phyloP scores from a whole-genome alignment of 1,140 invertebrate species.

The Oncopodura yosiiana region DNA sequence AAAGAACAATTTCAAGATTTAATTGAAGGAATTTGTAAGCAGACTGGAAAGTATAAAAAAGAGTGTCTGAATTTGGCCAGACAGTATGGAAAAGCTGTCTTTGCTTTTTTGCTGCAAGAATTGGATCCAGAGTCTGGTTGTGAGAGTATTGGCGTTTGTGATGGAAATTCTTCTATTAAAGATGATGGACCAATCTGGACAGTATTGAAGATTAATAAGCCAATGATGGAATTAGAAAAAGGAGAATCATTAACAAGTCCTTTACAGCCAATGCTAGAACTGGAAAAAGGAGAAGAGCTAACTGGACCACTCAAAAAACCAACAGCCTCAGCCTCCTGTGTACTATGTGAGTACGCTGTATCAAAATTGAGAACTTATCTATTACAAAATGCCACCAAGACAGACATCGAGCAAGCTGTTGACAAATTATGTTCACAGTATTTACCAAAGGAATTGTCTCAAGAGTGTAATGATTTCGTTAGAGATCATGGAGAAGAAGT shows the following conservation, averaged over 20 bases:
- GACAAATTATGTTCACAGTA: constrained; percentile 53
- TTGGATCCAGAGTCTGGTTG: constrained; percentile 60
- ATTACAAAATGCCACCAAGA: constrained; percentile 56
- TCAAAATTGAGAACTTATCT: constrained; percentile 65
- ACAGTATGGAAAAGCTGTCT: constrained; percentile 63
- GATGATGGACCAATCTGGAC: constrained; percentile 16
- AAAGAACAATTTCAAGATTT: constrained; percentile 67
- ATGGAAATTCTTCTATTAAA: constrained; percentile 16
- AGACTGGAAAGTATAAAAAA: constrained; percentile 60
- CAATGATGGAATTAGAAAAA: constrained; percentile 7
- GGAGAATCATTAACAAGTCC: constrained; percentile 12
- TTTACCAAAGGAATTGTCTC: constrained; percentile 53
- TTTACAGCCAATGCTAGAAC: not conserved
- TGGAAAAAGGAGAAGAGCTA: constrained; percentile 25
- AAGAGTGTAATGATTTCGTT: constrained; percentile 63
- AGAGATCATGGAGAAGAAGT: constrained; percentile 64
- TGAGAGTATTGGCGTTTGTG: constrained; percentile 59
- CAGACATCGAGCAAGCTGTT: constrained; percentile 53
- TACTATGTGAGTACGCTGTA: constrained; percentile 70
- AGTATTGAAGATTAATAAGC: constrained; percentile 1
- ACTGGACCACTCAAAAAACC: not conserved
- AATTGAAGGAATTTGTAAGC: constrained; percentile 64
- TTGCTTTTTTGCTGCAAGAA: constrained; percentile 57
- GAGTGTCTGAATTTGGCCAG: constrained; percentile 61
- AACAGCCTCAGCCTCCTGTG: constrained; percentile 47